Base-by-base conservation (phyloP, 64 coral and sea anemone species). In the Montipora sp. region DNA sequence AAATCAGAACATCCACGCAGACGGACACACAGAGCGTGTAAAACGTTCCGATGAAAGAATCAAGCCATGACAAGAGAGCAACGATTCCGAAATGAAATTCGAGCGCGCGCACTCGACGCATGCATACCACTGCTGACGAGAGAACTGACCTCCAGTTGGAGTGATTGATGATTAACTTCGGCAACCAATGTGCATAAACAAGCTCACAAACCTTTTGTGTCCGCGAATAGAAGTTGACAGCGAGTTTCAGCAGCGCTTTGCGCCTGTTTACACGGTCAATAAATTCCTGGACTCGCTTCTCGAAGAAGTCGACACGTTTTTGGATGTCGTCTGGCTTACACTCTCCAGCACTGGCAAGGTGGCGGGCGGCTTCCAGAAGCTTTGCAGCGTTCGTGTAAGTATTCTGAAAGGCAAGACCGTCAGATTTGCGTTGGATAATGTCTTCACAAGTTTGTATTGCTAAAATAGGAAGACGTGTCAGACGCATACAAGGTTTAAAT, bases 331-430 rank as follows among this genome's bases (percentile, higher is more conserved):
- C 94, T 19, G 94, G 92, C 55, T 96, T 93, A 75, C 98, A 99
- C 36, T 99, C 98, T 15, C 98, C 94, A 5, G 94, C 87, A 36
- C 91, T 92, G 1, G 95, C 94, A 7, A 99, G 22, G 50, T 99
- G 92, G 49, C 95, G 93, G 43, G 95, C 92, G 0, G 98, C 98
- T 77, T 99, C 94, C 12, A 96, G 79, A 21, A 99, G 92, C 71
- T 99, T 96, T 47, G 95, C 94, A 0, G 98, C 98, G 88, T 99
- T 99, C 60, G 98, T 99, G 80, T 99, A 99, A 19, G 98, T 99
- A 77, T 99, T 99, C 98, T 99, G 75, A 68, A 99, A 93, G 16
- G 87, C 75, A 55, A 91, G 89, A 67, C 82, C 44, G 45, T 11
- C 53, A 57, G 45, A 85, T 48, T 15, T 48, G 75, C 46, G 13